Conservation (phyloP, 2,888 invertebrate species). For the Sesia bembeciformis region DNA sequence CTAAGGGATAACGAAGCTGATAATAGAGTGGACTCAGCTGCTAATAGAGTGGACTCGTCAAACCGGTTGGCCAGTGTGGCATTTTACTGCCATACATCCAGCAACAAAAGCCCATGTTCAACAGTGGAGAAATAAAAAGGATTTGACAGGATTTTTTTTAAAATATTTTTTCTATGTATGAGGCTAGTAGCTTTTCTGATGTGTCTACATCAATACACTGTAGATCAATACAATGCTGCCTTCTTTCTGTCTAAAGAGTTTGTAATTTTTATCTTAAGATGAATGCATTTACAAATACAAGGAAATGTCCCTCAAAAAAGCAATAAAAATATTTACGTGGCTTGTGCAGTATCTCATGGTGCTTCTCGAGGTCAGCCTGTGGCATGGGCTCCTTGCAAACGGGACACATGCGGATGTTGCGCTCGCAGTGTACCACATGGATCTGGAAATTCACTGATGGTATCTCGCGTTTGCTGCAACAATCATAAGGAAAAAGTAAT, state of each 20-base stretch:
- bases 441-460: constrained; percentile 79
- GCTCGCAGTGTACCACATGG: constrained; percentile 80
- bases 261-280: background rate
- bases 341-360: constrained; percentile 63
- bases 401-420: constrained; percentile 78
- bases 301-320: background rate
- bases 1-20: too few species aligned
- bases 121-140: too few species aligned
- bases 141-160: background rate
- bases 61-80: too few species aligned
- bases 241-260: too few species aligned
- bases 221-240: too few species aligned
- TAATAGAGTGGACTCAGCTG: too few species aligned
- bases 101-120: too few species aligned
- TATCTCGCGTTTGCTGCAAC: constrained; percentile 78
- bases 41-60: too few species aligned
- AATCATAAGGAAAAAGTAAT: background rate
- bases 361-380: constrained; percentile 71
- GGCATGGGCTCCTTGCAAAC: constrained; percentile 81
- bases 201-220: too few species aligned
- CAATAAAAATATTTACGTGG: constrained; percentile 23
- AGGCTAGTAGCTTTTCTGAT: too few species aligned
- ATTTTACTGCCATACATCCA: too few species aligned
- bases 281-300: constrained; percentile 7
- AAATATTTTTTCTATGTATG: background rate